Base-by-base conservation (phyloP, 2,888 invertebrate species). In the Cordilura impudica region DNA sequence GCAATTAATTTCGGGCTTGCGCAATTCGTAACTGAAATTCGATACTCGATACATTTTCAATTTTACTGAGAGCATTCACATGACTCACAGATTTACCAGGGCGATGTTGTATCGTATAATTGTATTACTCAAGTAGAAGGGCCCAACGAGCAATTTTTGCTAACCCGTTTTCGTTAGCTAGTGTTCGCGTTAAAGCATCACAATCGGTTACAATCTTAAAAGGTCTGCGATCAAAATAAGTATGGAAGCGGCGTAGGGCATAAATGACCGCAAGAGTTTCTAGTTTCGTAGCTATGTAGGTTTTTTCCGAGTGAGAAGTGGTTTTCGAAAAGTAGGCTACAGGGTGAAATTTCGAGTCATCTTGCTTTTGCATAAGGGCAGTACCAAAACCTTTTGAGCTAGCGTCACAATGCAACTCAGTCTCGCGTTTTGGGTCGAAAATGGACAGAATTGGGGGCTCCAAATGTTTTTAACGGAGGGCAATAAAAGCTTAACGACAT, bases 281-380 rank as follows among this genome's bases (percentile, higher is more conserved):
- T 0, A 88, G 78, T n/a, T 49, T 89, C 87, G 69, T 88, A 88
- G 56, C 85, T 85, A 58, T 86, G 84, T 54, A 84, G 3, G 82
- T 56, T 8, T 81, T 69, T 73, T 81, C 73, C 6, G 2, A 35
- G 2, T 43, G 43, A 1, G 70, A 54, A 16, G 72, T 39, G 4
- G 23, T 45, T 31, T 65, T 75, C 4, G 66, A 76, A 53, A 65
- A 76, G 43, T 71, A 76, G 5, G 47, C 66, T 39, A 66, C 47
- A 7, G 49, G 78, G 23, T 74, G 78, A n/a, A 74, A 79, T 14
- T 61, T 60, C 12, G 14, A 12, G 23, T 79, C 70, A 18, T 51
- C 23, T 26, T 78, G 65, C 5, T 63, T 49, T 53, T 78, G 66
- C n/a, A 74, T 18, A 16, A 70, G 18, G 45, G 54, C 53, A n/a